Evolutionary conservation across 2,113 vertebrate species (phyloP).

Genomic region (Paracyprichromis sp.): DNA sequence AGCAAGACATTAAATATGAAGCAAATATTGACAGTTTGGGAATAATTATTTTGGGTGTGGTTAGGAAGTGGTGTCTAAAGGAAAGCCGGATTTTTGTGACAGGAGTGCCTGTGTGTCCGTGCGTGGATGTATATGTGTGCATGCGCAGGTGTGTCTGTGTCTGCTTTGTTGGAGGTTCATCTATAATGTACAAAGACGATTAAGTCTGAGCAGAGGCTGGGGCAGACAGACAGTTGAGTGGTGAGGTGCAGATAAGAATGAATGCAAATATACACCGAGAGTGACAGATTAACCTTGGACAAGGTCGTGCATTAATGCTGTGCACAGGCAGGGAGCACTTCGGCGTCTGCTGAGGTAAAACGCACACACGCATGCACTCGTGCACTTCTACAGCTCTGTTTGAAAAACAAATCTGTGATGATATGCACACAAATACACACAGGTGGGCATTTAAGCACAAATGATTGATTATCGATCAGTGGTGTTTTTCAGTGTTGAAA

Average conservation of each 20-base stretch:
- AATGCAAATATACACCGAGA: conserved; percentile 74
- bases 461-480: conserved; percentile 14
- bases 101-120: background rate
- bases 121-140: background rate
- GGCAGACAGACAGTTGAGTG: conserved; percentile 66
- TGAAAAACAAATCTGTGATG: background rate
- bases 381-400: background rate
- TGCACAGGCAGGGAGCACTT: conserved; percentile 33
- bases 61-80: background rate
- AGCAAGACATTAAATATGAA: conserved; percentile 4
- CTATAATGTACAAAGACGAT: conserved; percentile 73
- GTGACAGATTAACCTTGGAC: conserved; percentile 78
- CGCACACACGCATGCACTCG: background rate
- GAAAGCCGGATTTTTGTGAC: background rate
- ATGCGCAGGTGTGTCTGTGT: background rate
- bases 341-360: conserved; percentile 18
- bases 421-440: background rate
- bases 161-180: conserved; percentile 54
- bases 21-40: conserved; percentile 30
- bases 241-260: conserved; percentile 71
- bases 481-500: background rate
- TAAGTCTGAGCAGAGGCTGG: conserved; percentile 60
- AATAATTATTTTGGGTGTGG: background rate
- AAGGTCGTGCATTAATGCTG: conserved; percentile 65
- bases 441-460: background rate